Evolutionary conservation across 2,113 vertebrate genomes (phyloP), one percentile per base, ranked within the genome.

Genomic region (Etheostoma cragini): DNA sequence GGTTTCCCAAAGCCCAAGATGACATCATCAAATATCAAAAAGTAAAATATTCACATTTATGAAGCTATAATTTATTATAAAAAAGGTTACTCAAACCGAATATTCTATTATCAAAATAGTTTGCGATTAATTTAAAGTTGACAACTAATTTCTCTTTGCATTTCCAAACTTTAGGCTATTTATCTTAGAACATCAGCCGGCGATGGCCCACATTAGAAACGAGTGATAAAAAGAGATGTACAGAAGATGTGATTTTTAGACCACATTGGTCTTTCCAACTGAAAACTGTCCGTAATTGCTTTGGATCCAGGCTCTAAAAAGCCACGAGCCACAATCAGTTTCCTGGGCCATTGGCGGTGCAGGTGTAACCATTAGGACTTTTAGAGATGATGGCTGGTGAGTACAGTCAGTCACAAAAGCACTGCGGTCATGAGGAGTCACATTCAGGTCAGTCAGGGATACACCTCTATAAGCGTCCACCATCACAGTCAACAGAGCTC

Each of bases 121-220:
- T 42, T 8, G 2, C 2, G 2, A 42, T 42, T 42, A 2, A 42
- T 42, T 42, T 42, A 11, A 42, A 42, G 38, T 42, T 42, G 10
- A 42, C 8, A 42, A 42, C 10, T 42, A 42, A 11, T 42, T 42
- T 42, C 38, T 42, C 8, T 42, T 42, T 42, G 10, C 38, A 42
- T 2, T 10, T 42, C 38, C 38, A 42, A 42, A 42, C 38, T 42
- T 11, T 42, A 42, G 88, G 90, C 88, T 76, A 45, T 84, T 80
- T 35, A 6, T 85, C 85, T 62, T 78, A 85, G 88, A 87, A 89
- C 86, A 88, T 77, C 79, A 63, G 71, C 70, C 2, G 13, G 53
- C 24, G 21, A 49, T 85, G 87, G 88, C 86, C 89, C 72, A 84
- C 66, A 35, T 22, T 6, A 10, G 33, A 72, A 74, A 56, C 11